Evolutionary conservation across 2,888 invertebrate genomes (phyloP).

Genomic region (Osmoderma eremita): DNA sequence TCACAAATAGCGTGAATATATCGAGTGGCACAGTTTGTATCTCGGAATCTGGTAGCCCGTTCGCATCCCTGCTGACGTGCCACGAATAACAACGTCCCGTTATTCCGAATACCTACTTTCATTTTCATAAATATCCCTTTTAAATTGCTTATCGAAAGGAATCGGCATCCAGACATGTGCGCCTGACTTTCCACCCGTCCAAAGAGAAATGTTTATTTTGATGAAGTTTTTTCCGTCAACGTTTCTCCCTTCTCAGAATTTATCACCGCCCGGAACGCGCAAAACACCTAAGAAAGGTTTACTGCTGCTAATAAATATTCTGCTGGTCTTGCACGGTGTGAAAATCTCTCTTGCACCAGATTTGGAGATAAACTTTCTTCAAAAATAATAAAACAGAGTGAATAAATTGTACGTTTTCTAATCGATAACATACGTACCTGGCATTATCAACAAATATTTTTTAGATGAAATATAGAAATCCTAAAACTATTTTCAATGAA

Average conservation of each 20-base stretch:
- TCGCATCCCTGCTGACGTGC: slow-evolving; percentile 57
- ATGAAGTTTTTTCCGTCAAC: slow-evolving; percentile 33
- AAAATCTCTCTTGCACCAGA: neutral
- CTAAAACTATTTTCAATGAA: too few relatives aligned
- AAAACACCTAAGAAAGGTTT: slow-evolving; percentile 13
- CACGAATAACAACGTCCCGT: slow-evolving; percentile 54
- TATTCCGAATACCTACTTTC: slow-evolving; percentile 57
- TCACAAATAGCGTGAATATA: slow-evolving; percentile 56
- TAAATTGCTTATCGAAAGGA: slow-evolving; percentile 58
- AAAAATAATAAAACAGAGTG: neutral
- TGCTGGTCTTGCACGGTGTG: slow-evolving; percentile 1
- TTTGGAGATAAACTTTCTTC: neutral
- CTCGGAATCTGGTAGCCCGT: slow-evolving; percentile 47
- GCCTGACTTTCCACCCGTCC: slow-evolving; percentile 25
- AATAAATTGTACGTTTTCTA: too few relatives aligned
- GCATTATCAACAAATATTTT: too few relatives aligned
- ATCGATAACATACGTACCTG: too few relatives aligned
- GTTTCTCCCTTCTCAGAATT: slow-evolving; percentile 17
- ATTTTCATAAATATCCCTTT: slow-evolving; percentile 60
- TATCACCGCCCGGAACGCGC: slow-evolving; percentile 13
- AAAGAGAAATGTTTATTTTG: slow-evolving; percentile 36
- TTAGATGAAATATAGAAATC: too few relatives aligned
- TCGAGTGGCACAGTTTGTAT: slow-evolving; percentile 56
- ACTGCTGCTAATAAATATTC: slow-evolving; percentile 15
- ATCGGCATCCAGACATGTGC: slow-evolving; percentile 52